Base-by-base conservation (phyloP, 2,888 invertebrate genomes). In the Agrotis puta region DNA sequence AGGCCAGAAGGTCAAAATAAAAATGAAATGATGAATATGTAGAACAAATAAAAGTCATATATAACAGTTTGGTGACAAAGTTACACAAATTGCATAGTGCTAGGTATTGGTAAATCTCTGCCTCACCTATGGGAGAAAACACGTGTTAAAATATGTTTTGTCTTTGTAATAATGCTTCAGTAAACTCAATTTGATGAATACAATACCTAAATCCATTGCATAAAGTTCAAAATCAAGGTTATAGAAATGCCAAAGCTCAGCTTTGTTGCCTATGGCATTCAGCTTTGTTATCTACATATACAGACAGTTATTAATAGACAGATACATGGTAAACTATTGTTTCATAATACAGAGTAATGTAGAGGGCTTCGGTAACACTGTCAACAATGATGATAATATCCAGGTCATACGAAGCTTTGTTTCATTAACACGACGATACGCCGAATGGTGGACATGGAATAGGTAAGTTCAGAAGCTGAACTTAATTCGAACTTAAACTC, bases 381-480 rank as follows among this genome's bases (percentile, higher is more conserved):
- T 68, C 64, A 56, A 74, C 56, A 65, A 62, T 53, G 39, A 22
- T 27, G 47, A 53, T 61, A 47, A 56, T 56, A 74, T 56, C 16
- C 39, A 74, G 80, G 81, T 64, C 69, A 74, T 57, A 61, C 33
- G 20, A 43, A 47, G 57, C 61, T 57, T 69, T 62, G 71, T 69
- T 66, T 62, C 7, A 64, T 65, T 54, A 67, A 59, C 66, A 53
- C 64, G 50, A 33, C 47, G 56, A 54, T 66, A 62, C 24, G 27
- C 62, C 24, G 20, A 54, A 69, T 50, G 54, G 14, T 24, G 18
- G 3, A 20, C 56, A 24, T 43, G 22, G 33, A 27, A 16, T 53
- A 53, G n/a, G 47, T 53, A 16, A 11, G 13, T 13, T 43, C 54
- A 50, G 65, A 72, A 64, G 33, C 39, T 33, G 33, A 33, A 33